These are phyloP conservation scores for Conger conger DNA, from an alignment of 2,113 vertebrate species.

Conservation along the genomic window DNA sequence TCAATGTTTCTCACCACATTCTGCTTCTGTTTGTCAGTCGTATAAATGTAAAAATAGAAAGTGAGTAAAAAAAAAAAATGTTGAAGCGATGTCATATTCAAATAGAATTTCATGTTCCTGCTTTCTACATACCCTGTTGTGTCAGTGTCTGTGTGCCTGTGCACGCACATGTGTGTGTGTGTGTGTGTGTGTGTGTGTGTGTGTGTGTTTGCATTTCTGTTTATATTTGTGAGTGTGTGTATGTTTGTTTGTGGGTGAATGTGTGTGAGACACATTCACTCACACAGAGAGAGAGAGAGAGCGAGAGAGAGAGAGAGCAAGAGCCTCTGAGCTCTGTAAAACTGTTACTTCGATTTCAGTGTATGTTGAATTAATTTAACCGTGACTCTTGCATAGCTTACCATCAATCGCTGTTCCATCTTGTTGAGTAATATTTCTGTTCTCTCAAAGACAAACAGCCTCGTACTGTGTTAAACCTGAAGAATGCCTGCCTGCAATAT, in stretches of 20 bases:
- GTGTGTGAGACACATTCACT: too few species aligned
- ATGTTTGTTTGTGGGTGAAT: background rate
- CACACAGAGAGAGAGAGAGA: constrained; percentile 27
- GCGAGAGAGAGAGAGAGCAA: too few species aligned
- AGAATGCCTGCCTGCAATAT: background rate
- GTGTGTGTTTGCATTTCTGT: background rate
- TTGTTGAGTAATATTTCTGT: constrained; percentile 28
- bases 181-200: constrained; percentile 31
- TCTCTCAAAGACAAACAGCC: background rate
- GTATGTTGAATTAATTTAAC: constrained; percentile 25
- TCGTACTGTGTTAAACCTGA: background rate
- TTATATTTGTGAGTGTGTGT: background rate
- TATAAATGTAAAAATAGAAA: constrained; percentile 10
- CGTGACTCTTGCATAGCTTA: constrained; percentile 31
- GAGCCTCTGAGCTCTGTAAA: background rate
- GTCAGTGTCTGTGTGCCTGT: constrained; percentile 4
- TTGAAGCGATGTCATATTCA: constrained; percentile 20
- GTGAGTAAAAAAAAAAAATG: background rate
- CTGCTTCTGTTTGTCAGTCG: constrained; percentile 1
- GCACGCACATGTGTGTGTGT: constrained; percentile 27
- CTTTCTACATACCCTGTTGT: constrained; percentile 4
- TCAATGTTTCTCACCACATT: background rate
- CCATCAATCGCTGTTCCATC: constrained; percentile 24
- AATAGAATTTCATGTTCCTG: constrained; percentile 21
- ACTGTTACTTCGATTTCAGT: constrained; percentile 33